Evolutionary conservation across 2,113 vertebrate genomes (phyloP).

Genomic region (Edolisoma coerulescens): DNA sequence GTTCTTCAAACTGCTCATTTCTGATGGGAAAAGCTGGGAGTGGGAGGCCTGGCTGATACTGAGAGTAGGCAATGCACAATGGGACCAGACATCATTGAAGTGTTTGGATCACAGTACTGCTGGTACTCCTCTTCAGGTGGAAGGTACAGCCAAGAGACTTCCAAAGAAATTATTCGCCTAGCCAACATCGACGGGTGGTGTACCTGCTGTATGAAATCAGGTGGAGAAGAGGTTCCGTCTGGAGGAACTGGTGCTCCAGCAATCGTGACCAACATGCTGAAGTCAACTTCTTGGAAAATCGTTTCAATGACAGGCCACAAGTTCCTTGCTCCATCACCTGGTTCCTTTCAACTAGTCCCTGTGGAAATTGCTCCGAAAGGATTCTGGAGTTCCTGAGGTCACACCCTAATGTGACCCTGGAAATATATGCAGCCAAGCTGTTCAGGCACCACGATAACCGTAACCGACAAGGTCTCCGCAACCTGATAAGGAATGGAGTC

Average conservation of each 20-base stretch:
- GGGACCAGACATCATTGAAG: not conserved
- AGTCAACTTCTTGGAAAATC: conserved; percentile 61
- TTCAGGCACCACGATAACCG: not conserved
- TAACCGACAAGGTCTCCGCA: conserved; percentile 46
- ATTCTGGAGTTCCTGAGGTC: conserved; percentile 44
- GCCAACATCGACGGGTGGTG: not conserved
- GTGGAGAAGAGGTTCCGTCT: not conserved
- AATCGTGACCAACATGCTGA: conserved; percentile 10
- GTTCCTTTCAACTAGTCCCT: conserved; percentile 68
- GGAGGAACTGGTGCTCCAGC: conserved; percentile 22
- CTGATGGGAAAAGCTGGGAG: not conserved
- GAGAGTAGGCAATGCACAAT: not conserved
- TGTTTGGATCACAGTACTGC: not conserved
- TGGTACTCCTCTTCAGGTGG: conserved; percentile 47
- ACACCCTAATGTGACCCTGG: conserved; percentile 26
- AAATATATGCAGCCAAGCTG: conserved; percentile 36
- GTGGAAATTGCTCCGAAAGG: conserved; percentile 18
- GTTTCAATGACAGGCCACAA: not conserved
- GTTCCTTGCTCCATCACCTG: conserved; percentile 49
- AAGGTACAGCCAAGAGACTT: conserved; percentile 48
- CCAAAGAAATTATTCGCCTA: conserved; percentile 8
- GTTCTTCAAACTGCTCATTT: not conserved
- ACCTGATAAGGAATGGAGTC: not conserved
- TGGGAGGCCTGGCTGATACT: not conserved
- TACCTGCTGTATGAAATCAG: conserved; percentile 62